Conservation (phyloP, 2,113 vertebrate species). For the Ageneiosus marmoratus region DNA sequence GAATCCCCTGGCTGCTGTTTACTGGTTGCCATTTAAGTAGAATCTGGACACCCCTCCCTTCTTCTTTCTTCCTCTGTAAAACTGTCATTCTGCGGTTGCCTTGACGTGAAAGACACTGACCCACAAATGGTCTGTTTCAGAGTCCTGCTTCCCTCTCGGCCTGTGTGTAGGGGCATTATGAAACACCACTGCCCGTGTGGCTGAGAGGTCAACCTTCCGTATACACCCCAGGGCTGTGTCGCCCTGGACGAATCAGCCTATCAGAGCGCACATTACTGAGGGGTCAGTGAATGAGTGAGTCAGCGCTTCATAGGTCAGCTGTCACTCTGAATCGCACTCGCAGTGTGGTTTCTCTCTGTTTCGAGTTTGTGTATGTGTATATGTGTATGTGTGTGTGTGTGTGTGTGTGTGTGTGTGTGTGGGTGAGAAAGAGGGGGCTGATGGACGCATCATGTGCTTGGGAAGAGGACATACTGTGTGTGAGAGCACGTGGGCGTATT, state of each 20-base stretch:
- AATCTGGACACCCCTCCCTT: not conserved
- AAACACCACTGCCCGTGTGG: constrained; percentile 22
- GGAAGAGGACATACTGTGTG: constrained; percentile 48
- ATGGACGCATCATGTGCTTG: constrained; percentile 41
- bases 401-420: constrained; percentile 24
- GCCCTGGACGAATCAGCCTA: constrained; percentile 69
- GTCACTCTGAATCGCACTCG: constrained; percentile 73
- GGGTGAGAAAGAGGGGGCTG: constrained; percentile 34
- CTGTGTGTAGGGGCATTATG: constrained; percentile 22
- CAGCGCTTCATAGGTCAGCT: constrained; percentile 77
- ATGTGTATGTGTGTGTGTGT: constrained; percentile 31
- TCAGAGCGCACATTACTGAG: constrained; percentile 53
- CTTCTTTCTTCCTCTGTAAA: constrained; percentile 8
- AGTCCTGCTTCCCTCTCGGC: constrained; percentile 23
- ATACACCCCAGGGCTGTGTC: constrained; percentile 55
- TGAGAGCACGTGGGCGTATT: constrained; percentile 42
- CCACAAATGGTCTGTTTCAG: constrained; percentile 21
- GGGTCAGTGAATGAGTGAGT: constrained; percentile 73
- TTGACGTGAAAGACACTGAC: constrained; percentile 29
- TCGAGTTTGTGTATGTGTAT: constrained; percentile 44
- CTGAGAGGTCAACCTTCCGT: constrained; percentile 28
- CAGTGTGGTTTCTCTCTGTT: constrained; percentile 55
- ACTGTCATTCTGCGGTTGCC: constrained; percentile 33
- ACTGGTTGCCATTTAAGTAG: constrained; percentile 1
- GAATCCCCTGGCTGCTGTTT: constrained; percentile 5